These are phyloP conservation scores for Mamestra configurata DNA, from an alignment of 1,140 invertebrate genomes.

Conservation along the genomic window DNA sequence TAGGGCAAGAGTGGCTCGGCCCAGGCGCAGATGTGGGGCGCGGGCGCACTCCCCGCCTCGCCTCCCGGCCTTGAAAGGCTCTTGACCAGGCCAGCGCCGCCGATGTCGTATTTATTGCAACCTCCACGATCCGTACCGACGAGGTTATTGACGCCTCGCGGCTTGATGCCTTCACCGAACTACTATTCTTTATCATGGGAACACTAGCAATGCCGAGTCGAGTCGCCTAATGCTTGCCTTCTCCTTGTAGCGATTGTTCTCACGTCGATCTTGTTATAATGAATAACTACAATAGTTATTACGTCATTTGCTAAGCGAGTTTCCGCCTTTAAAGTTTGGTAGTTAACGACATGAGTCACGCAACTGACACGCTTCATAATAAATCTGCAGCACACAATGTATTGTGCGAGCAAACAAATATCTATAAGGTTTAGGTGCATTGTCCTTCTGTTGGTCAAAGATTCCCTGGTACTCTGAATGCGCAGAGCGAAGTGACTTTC, in stretches of 20 bases:
- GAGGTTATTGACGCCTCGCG: slow-evolving; percentile 85
- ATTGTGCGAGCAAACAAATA: slow-evolving; percentile 42
- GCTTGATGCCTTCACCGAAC: slow-evolving; percentile 62
- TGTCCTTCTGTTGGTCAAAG: slow-evolving; percentile 60
- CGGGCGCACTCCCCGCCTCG: slow-evolving; percentile 77
- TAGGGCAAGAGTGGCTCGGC: slow-evolving; percentile 71
- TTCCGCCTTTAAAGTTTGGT: slow-evolving; percentile 85
- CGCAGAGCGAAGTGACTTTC: slow-evolving; percentile 9
- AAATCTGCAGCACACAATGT: slow-evolving; percentile 60
- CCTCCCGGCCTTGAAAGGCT: slow-evolving; percentile 87
- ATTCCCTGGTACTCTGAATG: slow-evolving; percentile 24
- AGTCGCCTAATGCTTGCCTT: slow-evolving; percentile 70
- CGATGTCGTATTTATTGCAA: slow-evolving; percentile 87
- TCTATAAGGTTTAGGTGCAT: slow-evolving; percentile 58
- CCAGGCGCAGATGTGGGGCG: slow-evolving; percentile 79
- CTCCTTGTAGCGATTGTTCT: slow-evolving; percentile 83
- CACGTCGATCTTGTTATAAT: slow-evolving; percentile 83
- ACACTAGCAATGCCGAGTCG: slow-evolving; percentile 62
- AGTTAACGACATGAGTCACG: slow-evolving; percentile 83
- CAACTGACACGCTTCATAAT: slow-evolving; percentile 71
- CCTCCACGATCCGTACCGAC: slow-evolving; percentile 85
- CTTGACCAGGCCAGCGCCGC: slow-evolving; percentile 85
- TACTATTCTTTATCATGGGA: slow-evolving; percentile 78
- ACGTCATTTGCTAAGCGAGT: slow-evolving; percentile 82
- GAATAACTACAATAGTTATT: slow-evolving; percentile 85